These are phyloP conservation scores for Thinocorus orbignyianus DNA, from an alignment of 2,113 vertebrate genomes.

Conservation along the genomic window DNA sequence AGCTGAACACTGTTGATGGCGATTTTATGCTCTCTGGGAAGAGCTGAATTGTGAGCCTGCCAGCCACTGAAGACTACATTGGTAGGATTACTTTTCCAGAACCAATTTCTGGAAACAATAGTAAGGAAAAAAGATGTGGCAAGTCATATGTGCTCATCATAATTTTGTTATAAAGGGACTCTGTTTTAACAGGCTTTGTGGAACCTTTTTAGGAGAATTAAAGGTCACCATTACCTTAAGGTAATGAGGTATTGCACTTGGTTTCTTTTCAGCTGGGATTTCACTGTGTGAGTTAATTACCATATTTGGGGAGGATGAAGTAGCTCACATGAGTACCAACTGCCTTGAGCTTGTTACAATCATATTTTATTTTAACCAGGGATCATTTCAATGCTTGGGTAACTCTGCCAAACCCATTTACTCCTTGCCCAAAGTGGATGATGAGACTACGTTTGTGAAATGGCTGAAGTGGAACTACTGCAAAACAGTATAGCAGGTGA, in stretches of 20 bases:
- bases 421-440: neutral
- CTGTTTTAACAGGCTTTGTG: neutral
- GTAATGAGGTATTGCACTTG: neutral
- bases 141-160: neutral
- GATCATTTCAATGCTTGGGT: neutral
- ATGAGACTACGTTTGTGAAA: neutral
- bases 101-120: slow-evolving; percentile 2
- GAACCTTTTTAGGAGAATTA: neutral
- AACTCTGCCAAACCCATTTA: neutral
- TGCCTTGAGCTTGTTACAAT: neutral
- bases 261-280: slow-evolving; percentile 2
- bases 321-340: neutral
- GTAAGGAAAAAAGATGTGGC: neutral
- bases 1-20: neutral
- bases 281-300: neutral
- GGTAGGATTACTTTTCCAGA: slow-evolving; percentile 26
- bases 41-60: neutral
- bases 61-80: neutral
- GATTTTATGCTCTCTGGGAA: slow-evolving; percentile 25
- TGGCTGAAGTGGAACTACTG: neutral
- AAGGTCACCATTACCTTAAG: neutral
- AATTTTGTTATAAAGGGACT: neutral
- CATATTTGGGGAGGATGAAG: neutral
- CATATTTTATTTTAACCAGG: neutral
- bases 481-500: neutral